A percentile compares a stretch with the other conserved stretches of the same genome.
These are phyloP conservation scores for Papilio glaucus DNA, from an alignment of 1,140 invertebrate species.

Conservation along the genomic window DNA sequence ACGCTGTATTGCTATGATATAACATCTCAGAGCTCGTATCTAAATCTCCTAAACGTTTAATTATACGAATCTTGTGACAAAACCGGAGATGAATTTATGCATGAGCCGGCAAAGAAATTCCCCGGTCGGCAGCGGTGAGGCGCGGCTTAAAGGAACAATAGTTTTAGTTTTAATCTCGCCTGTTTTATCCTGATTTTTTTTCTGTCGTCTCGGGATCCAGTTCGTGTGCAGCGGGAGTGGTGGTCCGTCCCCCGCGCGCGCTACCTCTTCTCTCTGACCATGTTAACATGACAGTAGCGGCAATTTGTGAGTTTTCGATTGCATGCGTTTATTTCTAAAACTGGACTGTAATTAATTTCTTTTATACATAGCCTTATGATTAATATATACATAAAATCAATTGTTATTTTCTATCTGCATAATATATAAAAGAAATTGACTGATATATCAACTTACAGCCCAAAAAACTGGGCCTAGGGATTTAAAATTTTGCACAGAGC, in stretches of 20 bases:
- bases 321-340: neutral
- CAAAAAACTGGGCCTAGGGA: too few species aligned
- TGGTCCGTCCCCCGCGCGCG: slow-evolving; percentile 40
- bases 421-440: neutral
- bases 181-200: slow-evolving; percentile 64
- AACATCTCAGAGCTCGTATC: slow-evolving; percentile 59
- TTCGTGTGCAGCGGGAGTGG: slow-evolving; percentile 56
- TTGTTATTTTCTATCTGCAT: too few species aligned
- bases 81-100: slow-evolving; percentile 77
- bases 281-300: slow-evolving; percentile 57
- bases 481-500: too few species aligned
- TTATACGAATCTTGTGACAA: slow-evolving; percentile 64
- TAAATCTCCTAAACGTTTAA: slow-evolving; percentile 67
- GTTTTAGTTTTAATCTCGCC: slow-evolving; percentile 74
- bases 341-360: neutral
- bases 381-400: too few species aligned
- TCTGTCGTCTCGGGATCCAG: slow-evolving; percentile 59
- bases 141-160: slow-evolving; percentile 73
- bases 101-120: slow-evolving; percentile 69
- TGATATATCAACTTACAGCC: too few species aligned
- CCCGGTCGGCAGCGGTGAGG: slow-evolving; percentile 51
- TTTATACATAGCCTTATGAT: neutral
- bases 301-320: slow-evolving; percentile 52
- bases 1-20: slow-evolving; percentile 44
- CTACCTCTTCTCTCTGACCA: slow-evolving; percentile 37